A percentile compares a stretch with the other conserved stretches of the same genome.
Conservation (phyloP, 2,888 invertebrate genomes). For the Myopa tessellatipennis region DNA sequence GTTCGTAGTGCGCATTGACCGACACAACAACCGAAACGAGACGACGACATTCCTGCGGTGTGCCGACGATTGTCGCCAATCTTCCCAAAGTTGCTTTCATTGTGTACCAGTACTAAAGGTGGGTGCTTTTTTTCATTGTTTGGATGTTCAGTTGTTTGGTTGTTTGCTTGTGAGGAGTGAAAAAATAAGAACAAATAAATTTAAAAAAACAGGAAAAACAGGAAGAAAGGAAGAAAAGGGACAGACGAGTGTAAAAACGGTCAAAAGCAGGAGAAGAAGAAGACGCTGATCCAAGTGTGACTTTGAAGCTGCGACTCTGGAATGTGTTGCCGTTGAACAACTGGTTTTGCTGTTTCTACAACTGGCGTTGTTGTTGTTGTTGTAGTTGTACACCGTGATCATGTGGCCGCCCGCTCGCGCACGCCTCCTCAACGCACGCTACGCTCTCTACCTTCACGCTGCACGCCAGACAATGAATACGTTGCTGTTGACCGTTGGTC, state of each 20-base stretch:
- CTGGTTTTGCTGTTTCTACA: slow-evolving; percentile 12
- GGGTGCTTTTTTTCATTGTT: too few relatives aligned
- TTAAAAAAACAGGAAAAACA: not conserved
- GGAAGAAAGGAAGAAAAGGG: not conserved
- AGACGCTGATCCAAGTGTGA: not conserved
- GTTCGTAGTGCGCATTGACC: not conserved
- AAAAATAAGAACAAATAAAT: too few relatives aligned
- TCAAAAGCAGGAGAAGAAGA: not conserved
- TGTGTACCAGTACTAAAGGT: too few relatives aligned
- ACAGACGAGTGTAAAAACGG: not conserved
- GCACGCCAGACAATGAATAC: not conserved
- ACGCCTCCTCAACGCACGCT: not conserved
- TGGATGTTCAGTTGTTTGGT: too few relatives aligned
- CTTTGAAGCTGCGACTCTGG: slow-evolving; percentile 2
- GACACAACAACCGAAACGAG: not conserved
- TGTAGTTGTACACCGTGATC: not conserved
- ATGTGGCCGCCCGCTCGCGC: not conserved
- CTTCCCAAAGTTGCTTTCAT: too few relatives aligned
- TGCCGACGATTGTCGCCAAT: not conserved
- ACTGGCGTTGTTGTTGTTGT: not conserved
- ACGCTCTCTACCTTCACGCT: not conserved
- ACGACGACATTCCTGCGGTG: slow-evolving; percentile 18
- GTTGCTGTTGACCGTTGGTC: slow-evolving; percentile 7
- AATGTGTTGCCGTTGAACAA: slow-evolving; percentile 17
- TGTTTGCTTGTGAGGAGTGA: not conserved